Evolutionary conservation across 2,888 invertebrate species (phyloP), one percentile per base, ranked within the genome.

Genomic region (Junonia oenone): DNA sequence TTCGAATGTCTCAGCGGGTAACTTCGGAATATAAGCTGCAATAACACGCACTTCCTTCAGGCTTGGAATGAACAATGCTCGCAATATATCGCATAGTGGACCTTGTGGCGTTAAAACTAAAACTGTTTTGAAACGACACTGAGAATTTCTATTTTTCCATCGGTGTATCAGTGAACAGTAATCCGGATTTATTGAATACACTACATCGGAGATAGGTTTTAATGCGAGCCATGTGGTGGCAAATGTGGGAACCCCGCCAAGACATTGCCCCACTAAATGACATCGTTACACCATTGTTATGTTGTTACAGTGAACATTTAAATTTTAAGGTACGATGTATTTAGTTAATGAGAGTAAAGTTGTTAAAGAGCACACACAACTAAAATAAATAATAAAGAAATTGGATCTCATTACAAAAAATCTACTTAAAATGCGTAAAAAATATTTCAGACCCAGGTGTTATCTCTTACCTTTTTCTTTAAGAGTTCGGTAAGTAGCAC

Each of bases 201-300:
- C 71, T 75, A 73, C 77, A 69, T 61, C 57, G 68, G 75, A 78
- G 69, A 72, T 76, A 77, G 78, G 78, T 83, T 83, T 78, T 78
- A 81, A 80, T 82, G 76, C 76, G 76, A 78, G 77, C 81, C 88
- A 90, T 83, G 85, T 89, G 86, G 79, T 82, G 76, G 81, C 80
- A 77, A 85, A 85, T 88, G 87, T 89, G 89, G 89, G 89, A 89
- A 87, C 84, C 79, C 81, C 82, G 88, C 89, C 89, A 88, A 89
- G 83, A 84, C 73, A 76, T 75, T 83, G 84, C 81, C 78, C 82
- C 76, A 83, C 81, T 83, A 84, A 69, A 88, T 83, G 80, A 82
- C 73, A 80, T 78, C 76, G 83, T 85, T 85, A 84, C 80, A 81
- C 77, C 78, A 85, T 86, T 87, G 83, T 85, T 80, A 70, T 73